phyloP scores from a whole-genome alignment of 37 sponge, comb jelly and placozoan species.

The Ianthella basta region DNA sequence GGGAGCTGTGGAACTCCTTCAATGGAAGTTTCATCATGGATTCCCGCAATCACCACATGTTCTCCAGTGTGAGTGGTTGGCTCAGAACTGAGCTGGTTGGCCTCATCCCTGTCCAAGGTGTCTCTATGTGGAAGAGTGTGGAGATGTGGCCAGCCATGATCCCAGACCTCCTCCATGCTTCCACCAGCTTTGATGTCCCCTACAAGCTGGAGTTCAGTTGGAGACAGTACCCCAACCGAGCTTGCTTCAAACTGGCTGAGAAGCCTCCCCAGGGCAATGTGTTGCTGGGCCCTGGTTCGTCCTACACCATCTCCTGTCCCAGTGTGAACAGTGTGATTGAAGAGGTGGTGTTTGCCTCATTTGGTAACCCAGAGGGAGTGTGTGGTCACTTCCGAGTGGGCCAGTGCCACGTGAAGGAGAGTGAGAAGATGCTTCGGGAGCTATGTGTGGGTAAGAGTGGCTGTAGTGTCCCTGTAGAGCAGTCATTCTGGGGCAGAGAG shows the following conservation, averaged over 20 bases:
- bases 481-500: neutral
- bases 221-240: slow-evolving; percentile 47
- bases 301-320: slow-evolving; percentile 18
- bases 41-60: slow-evolving; percentile 86
- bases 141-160: slow-evolving; percentile 51
- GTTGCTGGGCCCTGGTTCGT: neutral
- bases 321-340: slow-evolving; percentile 6
- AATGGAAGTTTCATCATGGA: slow-evolving; percentile 58
- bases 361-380: slow-evolving; percentile 20
- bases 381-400: slow-evolving; percentile 21
- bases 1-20: slow-evolving; percentile 75
- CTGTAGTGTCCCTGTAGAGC: neutral
- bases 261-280: slow-evolving; percentile 2
- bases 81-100: slow-evolving; percentile 57
- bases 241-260: slow-evolving; percentile 57
- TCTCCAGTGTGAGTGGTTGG: slow-evolving; percentile 75
- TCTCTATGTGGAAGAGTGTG: slow-evolving; percentile 36
- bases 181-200: slow-evolving; percentile 40
- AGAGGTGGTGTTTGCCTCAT: slow-evolving; percentile 30
- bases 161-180: slow-evolving; percentile 42
- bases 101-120: slow-evolving; percentile 1
- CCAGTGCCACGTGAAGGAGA: slow-evolving; percentile 16
- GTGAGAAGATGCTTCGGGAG: neutral
- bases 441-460: slow-evolving; percentile 6
- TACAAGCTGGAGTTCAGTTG: slow-evolving; percentile 43